Evolutionary conservation across 2,888 invertebrate genomes (phyloP), one percentile per base, ranked within the genome.

Genomic region (Cheilosia vulpina): DNA sequence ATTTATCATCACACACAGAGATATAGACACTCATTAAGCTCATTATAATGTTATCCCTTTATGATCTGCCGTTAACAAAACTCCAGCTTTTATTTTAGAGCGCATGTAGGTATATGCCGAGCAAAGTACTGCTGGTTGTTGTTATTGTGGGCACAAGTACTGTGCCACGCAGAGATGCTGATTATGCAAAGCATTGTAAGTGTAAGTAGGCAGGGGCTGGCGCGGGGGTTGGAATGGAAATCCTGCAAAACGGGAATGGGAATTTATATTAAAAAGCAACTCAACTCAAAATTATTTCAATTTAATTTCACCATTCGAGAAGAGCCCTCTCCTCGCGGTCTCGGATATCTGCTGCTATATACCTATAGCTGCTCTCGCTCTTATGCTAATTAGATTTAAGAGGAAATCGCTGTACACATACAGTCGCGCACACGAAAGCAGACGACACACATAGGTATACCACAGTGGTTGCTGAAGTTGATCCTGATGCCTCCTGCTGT

Each of bases 21-120:
- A 82, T 82, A 82, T 82, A 82, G 82, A 82, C 82, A 82, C 82
- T 82, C 82, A 82, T 77, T 71, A 71, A 82, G 82, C 82, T 82
- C 82, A 82, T 77, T 82, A 82, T 77, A 82, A 77, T 82, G 82
- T 82, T 82, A 82, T 82, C 82, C 82, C 72, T 77, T 82, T 82
- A 82, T 82, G 82, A 82, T 82, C 77, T 77, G 57, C 82, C 82
- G 77, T 77, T 82, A 82, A 77, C 82, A 82, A 72, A 82, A 82
- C 72, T 82, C 71, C 45, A 77, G 82, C 77, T 82, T 82, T 82
- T 82, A 82, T 82, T 82, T 82, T 66, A 77, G 77, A 31, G 31
- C 31, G 9, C 72, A 4, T 4, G 13, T 4, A 4, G 24, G 17
- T 50, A 34, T 11, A 24, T 52, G 17, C 43, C 17, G 4, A 41